Evolutionary conservation across 2,888 invertebrate genomes (phyloP), one percentile per base, ranked within the genome.

Genomic region (Muscina levida): DNA sequence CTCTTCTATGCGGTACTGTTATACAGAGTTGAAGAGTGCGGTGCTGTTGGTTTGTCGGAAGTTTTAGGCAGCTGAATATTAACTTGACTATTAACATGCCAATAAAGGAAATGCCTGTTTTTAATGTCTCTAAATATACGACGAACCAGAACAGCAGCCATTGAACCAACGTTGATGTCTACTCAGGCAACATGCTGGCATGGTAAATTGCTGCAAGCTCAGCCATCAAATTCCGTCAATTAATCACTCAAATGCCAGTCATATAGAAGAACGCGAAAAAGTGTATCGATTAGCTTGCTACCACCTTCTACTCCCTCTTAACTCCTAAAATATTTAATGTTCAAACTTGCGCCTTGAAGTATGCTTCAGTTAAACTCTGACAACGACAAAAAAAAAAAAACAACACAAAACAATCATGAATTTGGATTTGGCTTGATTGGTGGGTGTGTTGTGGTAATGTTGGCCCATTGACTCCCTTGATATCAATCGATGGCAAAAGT

Each of bases 171-270:
- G 19, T 57, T 46, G 42, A 15, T 44, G 24, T 67, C 42, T 72
- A 46, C 22, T 17, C 8, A 8, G 2, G 31, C 46, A 19, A 8
- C 53, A 1, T 48, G 53, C 65, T 66, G 44, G 44, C 48, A 26
- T n/a, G 42, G 51, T 59, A 82, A 66, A 74, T 81, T 78, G 70
- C 66, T 72, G 62, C 72, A 82, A 77, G 82, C 79, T 77, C 62
- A 82, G 85, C 77, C 82, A 76, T 79, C 79, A 83, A 85, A 85
- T 86, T 84, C 83, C 82, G 79, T 83, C 85, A 87, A 87, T 87
- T 87, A 87, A 87, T 87, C 87, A 87, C 84, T 72, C 71, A 83
- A 87, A 85, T 86, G 86, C 42, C 65, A 37, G 66, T 44, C 73
- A 67, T 72, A 31, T 19, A 13, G 26, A 44, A 24, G 26, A 44